Evolutionary conservation across 1,140 invertebrate species (phyloP), one percentile per base, ranked within the genome.

Genomic region (Tetragonula clypearis): DNA sequence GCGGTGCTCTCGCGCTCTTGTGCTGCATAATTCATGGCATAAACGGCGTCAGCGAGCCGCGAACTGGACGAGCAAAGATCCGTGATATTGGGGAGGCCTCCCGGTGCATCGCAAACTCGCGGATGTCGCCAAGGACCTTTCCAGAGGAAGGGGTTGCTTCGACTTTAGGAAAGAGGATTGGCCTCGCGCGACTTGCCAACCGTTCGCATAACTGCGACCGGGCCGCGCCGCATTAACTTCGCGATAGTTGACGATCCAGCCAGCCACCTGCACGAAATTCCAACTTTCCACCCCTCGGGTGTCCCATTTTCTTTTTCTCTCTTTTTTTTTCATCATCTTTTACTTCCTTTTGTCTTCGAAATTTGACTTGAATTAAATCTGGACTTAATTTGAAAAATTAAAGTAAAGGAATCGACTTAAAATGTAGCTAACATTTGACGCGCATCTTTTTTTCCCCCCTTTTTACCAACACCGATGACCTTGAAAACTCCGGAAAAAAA

Each of bases 1-100:
- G 72, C 19, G 58, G 55, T 17, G 66, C 86, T 89, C 86, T 88
- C 84, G 62, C 78, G 62, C 65, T n/a, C 62, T 26, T 26, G 77
- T 86, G 17, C 60, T 86, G 82, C 88, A 89, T 88, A 88, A 89
- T 89, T 89, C 87, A 88, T 89, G 58, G 68, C 71, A 89, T 86
- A 89, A 89, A 86, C 84, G 83, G 81, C 62, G 73, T 81, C 77
- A 81, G 84, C 80, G 81, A 89, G 62, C 73, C 72, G 66, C 68
- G 66, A 80, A 83, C 66, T 35, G 79, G 71, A 89, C 79, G 71
- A 55, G 76, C 58, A 56, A 86, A 69, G 83, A 66, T 78, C 87
- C 62, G 49, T 89, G 88, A 88, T 84, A 84, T 89, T 65, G 86
- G 56, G 71, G 53, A 79, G 65, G 71, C 53, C n/a, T 14, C n/a